A percentile compares a stretch with the other conserved stretches of the same genome.
phyloP scores from a whole-genome alignment of 1,140 invertebrate genomes.

The Lepidurus apus region DNA sequence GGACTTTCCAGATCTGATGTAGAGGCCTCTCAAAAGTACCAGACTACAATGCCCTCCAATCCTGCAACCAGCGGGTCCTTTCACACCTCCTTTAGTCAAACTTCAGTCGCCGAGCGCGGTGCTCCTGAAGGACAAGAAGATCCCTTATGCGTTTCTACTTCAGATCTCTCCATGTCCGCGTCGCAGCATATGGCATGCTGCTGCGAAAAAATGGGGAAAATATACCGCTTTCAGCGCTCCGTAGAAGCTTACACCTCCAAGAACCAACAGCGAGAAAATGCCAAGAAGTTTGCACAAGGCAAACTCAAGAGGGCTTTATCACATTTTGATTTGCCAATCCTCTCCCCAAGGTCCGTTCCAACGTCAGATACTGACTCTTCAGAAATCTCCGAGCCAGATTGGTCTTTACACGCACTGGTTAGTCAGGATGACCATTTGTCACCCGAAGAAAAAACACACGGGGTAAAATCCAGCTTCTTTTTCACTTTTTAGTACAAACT shows the following conservation, averaged over 20 bases:
- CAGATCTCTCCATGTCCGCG: neutral
- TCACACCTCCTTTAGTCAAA: conserved; percentile 28
- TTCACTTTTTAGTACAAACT: neutral
- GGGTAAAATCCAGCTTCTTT: neutral
- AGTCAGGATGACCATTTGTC: neutral
- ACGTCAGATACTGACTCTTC: neutral
- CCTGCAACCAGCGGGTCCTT: neutral
- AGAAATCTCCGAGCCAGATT: neutral
- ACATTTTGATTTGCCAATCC: conserved; percentile 2
- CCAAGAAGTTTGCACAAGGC: conserved; percentile 10
- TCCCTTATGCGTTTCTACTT: conserved; percentile 38
- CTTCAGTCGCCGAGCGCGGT: conserved; percentile 45
- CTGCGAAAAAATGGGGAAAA: neutral
- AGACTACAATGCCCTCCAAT: neutral
- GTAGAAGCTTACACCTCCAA: neutral
- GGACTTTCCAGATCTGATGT: neutral
- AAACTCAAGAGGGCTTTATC: neutral
- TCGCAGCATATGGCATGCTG: neutral
- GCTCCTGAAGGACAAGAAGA: conserved; percentile 53
- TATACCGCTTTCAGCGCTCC: neutral
- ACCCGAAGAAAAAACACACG: conserved; percentile 16
- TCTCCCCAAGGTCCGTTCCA: neutral
- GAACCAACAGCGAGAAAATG: neutral
- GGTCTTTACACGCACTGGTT: neutral
- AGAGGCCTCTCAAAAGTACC: neutral